These are phyloP conservation scores for Geococcyx californianus DNA, from an alignment of 2,113 vertebrate species.

Conservation along the genomic window DNA sequence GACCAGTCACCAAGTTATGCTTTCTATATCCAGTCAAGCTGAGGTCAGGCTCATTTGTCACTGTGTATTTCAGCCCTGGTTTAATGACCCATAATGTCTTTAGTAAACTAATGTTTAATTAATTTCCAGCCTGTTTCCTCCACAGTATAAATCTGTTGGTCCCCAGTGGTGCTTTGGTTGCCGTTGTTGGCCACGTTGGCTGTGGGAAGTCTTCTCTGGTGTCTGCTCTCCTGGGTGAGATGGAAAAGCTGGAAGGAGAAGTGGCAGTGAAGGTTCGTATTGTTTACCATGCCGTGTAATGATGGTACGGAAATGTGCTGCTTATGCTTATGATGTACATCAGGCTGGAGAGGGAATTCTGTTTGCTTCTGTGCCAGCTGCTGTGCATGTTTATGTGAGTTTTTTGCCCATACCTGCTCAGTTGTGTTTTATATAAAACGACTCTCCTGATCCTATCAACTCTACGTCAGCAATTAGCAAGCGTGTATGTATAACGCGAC, in stretches of 20 bases:
- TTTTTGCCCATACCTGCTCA: background rate
- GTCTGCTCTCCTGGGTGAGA: constrained; percentile 92
- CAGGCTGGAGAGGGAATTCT: background rate
- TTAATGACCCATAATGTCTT: constrained; percentile 11
- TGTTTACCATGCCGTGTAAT: background rate
- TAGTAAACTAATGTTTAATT: constrained; percentile 56
- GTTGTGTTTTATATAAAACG: background rate
- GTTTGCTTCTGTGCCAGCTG: background rate
- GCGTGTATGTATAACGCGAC: background rate
- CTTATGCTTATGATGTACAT: background rate
- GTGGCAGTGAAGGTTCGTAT: constrained; percentile 84
- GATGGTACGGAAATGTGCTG: background rate
- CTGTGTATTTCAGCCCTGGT: constrained; percentile 1
- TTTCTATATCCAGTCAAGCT: background rate
- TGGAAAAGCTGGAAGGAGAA: constrained; percentile 92
- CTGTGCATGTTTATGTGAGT: background rate
- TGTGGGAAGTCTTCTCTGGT: constrained; percentile 95
- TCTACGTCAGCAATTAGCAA: background rate
- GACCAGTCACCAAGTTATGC: background rate
- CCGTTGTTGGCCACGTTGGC: constrained; percentile 93
- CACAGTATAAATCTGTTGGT: constrained; percentile 88
- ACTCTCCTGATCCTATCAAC: background rate
- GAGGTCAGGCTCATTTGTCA: background rate
- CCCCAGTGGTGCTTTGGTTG: constrained; percentile 88
- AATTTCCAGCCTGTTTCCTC: constrained; percentile 60